phyloP scores from a whole-genome alignment of 2,113 vertebrate species.

The Mirounga angustirostris region DNA sequence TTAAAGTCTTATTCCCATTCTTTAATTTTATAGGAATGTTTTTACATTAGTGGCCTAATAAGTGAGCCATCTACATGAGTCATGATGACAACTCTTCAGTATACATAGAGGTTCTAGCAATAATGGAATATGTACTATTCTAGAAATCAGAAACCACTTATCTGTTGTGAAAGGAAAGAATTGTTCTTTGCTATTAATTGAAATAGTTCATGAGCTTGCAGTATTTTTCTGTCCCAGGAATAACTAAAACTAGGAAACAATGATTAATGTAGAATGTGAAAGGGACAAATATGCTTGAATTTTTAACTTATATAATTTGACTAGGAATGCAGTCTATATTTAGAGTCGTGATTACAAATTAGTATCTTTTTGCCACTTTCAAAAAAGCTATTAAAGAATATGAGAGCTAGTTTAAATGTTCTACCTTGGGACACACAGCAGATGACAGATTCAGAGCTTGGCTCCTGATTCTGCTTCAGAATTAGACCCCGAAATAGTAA shows the following conservation, averaged over 20 bases:
- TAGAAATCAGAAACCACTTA: conserved; percentile 20
- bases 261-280: background rate
- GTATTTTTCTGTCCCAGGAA: background rate
- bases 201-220: background rate
- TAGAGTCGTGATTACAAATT: conserved; percentile 36
- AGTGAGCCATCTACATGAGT: background rate
- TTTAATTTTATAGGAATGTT: conserved; percentile 12
- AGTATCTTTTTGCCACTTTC: conserved; percentile 32
- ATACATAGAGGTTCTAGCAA: background rate
- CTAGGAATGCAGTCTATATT: background rate
- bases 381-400: conserved; percentile 18
- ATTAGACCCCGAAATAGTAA: conserved; percentile 28
- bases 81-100: background rate
- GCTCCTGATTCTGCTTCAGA: background rate
- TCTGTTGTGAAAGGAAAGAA: background rate
- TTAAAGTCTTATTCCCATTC: background rate
- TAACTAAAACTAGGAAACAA: conserved; percentile 3
- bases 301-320: conserved; percentile 30
- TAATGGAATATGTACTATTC: background rate
- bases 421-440: background rate
- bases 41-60: background rate
- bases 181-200: background rate
- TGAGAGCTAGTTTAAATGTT: background rate
- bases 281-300: background rate
- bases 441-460: conserved; percentile 8